phyloP scores from a whole-genome alignment of 2,797 vertebrate species.

The Xenops minutus region DNA sequence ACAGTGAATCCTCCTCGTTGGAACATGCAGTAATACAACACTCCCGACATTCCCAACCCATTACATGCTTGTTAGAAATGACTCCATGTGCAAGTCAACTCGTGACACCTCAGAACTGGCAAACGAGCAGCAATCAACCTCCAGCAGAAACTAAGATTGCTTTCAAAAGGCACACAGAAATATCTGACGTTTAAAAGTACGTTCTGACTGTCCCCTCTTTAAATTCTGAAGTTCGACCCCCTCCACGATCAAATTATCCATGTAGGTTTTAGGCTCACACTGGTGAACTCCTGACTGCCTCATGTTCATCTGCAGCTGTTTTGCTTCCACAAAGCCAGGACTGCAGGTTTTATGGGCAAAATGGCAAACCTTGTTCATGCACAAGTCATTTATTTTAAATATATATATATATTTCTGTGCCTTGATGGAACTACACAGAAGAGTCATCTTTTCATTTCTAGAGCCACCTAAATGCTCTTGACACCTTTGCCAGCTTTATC shows the following conservation, averaged over 20 bases:
- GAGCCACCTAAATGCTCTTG: conserved; percentile 22
- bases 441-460: conserved; percentile 9
- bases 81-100: neutral
- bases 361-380: neutral
- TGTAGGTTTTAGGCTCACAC: neutral
- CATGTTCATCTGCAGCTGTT: neutral
- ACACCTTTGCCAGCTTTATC: neutral
- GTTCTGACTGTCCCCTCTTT: neutral
- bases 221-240: neutral
- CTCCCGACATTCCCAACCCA: neutral
- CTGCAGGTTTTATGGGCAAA: neutral
- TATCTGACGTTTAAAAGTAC: neutral
- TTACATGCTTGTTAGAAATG: neutral
- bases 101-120: neutral
- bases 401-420: neutral
- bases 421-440: neutral
- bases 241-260: neutral
- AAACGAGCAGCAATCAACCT: neutral
- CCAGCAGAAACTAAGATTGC: neutral
- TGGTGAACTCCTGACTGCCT: neutral
- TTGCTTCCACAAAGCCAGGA: neutral
- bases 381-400: neutral
- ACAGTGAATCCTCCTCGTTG: neutral
- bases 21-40: neutral
- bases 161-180: neutral